Conservation (phyloP, 2,797 vertebrate genomes). For the Champsocephalus esox region DNA sequence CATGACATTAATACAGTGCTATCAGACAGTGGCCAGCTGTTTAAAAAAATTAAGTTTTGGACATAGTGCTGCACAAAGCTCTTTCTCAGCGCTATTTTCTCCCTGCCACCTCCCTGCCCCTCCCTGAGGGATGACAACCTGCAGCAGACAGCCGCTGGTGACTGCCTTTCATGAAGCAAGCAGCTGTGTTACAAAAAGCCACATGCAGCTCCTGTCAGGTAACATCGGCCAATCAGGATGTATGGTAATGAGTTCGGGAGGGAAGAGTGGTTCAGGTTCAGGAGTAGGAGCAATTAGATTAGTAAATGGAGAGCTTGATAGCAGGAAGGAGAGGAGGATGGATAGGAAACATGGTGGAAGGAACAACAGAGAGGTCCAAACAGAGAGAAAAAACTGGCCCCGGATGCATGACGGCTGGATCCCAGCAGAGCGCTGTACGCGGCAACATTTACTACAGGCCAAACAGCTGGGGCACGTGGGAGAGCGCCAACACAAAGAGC, state of each 20-base stretch:
- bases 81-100: conserved; percentile 45
- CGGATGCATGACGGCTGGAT: conserved; percentile 35
- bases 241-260: conserved; percentile 68
- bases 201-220: conserved; percentile 72
- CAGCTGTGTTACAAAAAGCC: conserved; percentile 73
- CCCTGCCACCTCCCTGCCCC: neutral
- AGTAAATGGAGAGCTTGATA: conserved; percentile 25
- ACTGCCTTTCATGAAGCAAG: conserved; percentile 60
- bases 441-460: conserved; percentile 73
- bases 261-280: conserved; percentile 34
- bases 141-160: conserved; percentile 52
- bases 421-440: conserved; percentile 40
- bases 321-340: neutral
- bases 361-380: conserved; percentile 7
- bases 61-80: conserved; percentile 36
- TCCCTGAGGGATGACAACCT: conserved; percentile 33
- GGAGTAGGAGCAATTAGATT: conserved; percentile 53
- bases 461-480: conserved; percentile 73
- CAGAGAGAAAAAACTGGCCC: conserved; percentile 18
- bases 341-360: conserved; percentile 20
- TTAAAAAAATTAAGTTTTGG: conserved; percentile 11
- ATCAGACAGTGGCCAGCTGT: conserved; percentile 53
- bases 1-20: conserved; percentile 69
- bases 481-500: conserved; percentile 60
- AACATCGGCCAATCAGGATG: conserved; percentile 67